phyloP scores from a whole-genome alignment of 2,113 vertebrate species.

The Alouatta palliata region DNA sequence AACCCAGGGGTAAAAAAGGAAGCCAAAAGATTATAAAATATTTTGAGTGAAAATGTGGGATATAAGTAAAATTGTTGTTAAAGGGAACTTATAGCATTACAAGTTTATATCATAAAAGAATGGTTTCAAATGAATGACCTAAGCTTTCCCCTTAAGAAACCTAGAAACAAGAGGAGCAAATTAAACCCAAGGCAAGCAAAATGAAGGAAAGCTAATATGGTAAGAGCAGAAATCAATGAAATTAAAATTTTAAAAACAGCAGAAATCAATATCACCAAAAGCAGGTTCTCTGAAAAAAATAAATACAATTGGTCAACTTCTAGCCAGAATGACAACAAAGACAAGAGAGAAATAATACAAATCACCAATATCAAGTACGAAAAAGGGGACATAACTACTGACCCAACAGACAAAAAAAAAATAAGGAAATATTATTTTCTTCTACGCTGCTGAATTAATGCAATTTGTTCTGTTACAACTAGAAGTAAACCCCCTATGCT shows the following conservation, averaged over 20 bases:
- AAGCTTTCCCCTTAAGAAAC: neutral
- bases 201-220: constrained; percentile 4
- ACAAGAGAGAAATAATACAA: neutral
- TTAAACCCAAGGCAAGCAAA: constrained; percentile 36
- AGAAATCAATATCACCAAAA: neutral
- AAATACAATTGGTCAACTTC: neutral
- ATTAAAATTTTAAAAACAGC: neutral
- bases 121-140: neutral
- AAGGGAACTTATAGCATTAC: constrained; percentile 4
- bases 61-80: constrained; percentile 22
- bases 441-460: neutral
- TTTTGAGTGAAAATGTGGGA: neutral
- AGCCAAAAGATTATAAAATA: constrained; percentile 9
- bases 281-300: neutral
- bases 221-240: constrained; percentile 7
- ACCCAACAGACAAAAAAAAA: neutral
- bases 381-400: neutral
- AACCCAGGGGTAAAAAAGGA: neutral
- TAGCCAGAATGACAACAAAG: neutral
- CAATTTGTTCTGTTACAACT: neutral
- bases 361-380: neutral
- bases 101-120: neutral
- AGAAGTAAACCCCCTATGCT: neutral
- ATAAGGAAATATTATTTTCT: neutral
- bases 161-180: constrained; percentile 8